phyloP scores from a whole-genome alignment of 2,888 invertebrate species.

The Gastrophysa polygoni region DNA sequence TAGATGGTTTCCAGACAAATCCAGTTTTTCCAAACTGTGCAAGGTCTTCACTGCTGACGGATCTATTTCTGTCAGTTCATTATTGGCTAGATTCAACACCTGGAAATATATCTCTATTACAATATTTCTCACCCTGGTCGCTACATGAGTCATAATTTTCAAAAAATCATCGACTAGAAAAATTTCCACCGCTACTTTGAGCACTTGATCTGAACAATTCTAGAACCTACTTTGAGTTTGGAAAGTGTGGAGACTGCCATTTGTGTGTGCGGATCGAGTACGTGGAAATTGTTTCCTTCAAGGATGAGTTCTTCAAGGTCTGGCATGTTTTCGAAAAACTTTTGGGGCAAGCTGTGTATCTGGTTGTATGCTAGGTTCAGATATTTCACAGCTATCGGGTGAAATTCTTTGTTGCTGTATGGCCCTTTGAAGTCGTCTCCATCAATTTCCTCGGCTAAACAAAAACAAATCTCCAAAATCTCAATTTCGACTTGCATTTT shows the following conservation, averaged over 20 bases:
- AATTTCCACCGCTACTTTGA: not conserved
- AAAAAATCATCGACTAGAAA: too few species aligned
- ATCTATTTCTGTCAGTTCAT: constrained; percentile 65
- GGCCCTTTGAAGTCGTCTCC: constrained; percentile 72
- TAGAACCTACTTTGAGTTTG: constrained; percentile 62
- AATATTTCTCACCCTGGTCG: too few species aligned
- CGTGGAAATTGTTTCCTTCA: constrained; percentile 67
- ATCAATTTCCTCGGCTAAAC: constrained; percentile 65
- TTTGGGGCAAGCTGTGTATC: constrained; percentile 66
- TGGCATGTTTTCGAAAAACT: constrained; percentile 69
- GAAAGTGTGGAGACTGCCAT: constrained; percentile 63
- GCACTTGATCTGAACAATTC: too few species aligned
- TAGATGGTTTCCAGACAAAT: constrained; percentile 67
- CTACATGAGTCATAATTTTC: too few species aligned
- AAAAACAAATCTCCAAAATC: not conserved
- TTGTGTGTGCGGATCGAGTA: constrained; percentile 66
- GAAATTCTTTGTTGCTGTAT: constrained; percentile 62
- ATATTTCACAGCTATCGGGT: constrained; percentile 65
- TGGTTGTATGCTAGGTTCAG: constrained; percentile 69
- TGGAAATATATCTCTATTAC: constrained; percentile 40
- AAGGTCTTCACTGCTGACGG: constrained; percentile 62
- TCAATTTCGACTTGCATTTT: too few species aligned
- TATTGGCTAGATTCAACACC: constrained; percentile 57
- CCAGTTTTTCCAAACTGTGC: constrained; percentile 62
- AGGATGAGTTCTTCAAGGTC: constrained; percentile 66